Evolutionary conservation across 2,797 vertebrate genomes (phyloP).

Genomic region (Orestias chungarensis): DNA sequence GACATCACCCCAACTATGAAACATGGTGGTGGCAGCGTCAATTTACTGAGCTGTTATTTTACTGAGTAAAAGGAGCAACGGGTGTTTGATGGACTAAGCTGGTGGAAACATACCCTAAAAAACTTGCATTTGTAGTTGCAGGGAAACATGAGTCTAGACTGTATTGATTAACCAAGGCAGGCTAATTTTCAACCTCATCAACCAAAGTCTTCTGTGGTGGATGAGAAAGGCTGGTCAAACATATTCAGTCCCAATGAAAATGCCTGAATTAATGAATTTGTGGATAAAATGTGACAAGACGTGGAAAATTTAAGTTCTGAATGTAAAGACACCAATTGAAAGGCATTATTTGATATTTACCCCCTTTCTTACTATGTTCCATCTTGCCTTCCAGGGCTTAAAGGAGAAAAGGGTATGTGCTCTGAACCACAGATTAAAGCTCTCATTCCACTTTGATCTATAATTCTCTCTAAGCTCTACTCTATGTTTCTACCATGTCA

Average conservation of each 20-base stretch:
- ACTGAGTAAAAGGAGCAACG: too few relatives aligned
- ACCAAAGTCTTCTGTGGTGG: too few relatives aligned
- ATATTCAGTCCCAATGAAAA: background rate
- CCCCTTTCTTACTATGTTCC: slow-evolving; percentile 29
- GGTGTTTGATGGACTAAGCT: background rate
- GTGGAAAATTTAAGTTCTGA: background rate
- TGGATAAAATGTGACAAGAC: background rate
- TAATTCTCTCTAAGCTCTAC: slow-evolving; percentile 8
- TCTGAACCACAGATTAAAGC: slow-evolving; percentile 38
- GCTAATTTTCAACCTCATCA: too few relatives aligned
- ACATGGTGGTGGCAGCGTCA: too few relatives aligned
- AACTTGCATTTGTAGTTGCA: background rate
- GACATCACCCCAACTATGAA: too few relatives aligned
- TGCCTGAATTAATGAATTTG: background rate
- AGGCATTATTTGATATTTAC: slow-evolving; percentile 14
- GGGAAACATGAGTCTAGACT: background rate
- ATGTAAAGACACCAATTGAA: background rate
- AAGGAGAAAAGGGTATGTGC: slow-evolving; percentile 85
- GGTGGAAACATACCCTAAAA: background rate
- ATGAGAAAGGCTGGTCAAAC: background rate
- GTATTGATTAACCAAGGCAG: too few relatives aligned
- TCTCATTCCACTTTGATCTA: slow-evolving; percentile 15
- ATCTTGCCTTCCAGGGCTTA: slow-evolving; percentile 77
- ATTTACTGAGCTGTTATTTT: too few relatives aligned
- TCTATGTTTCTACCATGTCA: background rate